A percentile compares a stretch with the other conserved stretches of the same genome.
Evolutionary conservation across 2,113 vertebrate genomes (phyloP).

Genomic region (Ciconia stormi): DNA sequence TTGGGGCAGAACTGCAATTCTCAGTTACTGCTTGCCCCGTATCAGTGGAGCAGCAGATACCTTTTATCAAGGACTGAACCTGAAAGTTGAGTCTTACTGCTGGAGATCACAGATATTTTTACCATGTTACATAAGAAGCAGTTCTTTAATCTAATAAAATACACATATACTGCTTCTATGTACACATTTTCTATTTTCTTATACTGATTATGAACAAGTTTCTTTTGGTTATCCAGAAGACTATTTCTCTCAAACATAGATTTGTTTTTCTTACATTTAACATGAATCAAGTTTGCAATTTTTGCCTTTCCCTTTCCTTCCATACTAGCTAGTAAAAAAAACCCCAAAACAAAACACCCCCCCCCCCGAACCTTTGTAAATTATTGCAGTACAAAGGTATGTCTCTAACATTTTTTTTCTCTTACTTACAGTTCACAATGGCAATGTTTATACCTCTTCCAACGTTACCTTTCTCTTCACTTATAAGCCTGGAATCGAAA

Average conservation of each 20-base stretch:
- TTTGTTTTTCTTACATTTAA: background rate
- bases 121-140: background rate
- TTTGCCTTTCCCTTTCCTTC: background rate
- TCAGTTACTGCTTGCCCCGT: background rate
- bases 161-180: background rate
- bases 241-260: background rate
- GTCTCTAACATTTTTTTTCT: background rate
- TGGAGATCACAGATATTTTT: background rate
- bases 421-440: slow-evolving; percentile 74
- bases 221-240: background rate
- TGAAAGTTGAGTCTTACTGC: background rate
- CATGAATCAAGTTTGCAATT: background rate
- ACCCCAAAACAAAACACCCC: background rate
- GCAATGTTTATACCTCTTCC: slow-evolving; percentile 78
- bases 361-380: background rate
- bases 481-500: slow-evolving; percentile 71
- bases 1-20: background rate
- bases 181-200: background rate
- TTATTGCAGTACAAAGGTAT: background rate
- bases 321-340: background rate
- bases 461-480: slow-evolving; percentile 10
- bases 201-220: background rate
- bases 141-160: background rate
- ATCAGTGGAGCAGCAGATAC: background rate
- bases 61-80: background rate